A percentile compares a stretch with the other conserved stretches of the same genome.
Evolutionary conservation across 2,113 vertebrate genomes (phyloP).

Genomic region (Alectura lathami): DNA sequence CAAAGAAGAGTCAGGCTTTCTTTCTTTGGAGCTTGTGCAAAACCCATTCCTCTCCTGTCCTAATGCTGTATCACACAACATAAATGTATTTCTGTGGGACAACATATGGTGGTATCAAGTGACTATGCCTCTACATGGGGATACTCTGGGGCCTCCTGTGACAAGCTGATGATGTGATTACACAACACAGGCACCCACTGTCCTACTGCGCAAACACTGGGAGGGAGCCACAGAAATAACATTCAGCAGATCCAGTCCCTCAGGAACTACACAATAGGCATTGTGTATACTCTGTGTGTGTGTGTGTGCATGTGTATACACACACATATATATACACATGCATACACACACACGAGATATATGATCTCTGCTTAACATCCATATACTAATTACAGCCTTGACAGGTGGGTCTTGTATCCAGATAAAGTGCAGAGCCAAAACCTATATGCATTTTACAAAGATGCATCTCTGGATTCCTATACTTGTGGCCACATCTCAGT

Average conservation of each 20-base stretch:
- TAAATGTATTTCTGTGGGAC: background rate
- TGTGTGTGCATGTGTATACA: background rate
- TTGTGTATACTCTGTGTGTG: background rate
- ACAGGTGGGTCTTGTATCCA: background rate
- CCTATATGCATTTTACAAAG: background rate
- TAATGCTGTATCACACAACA: background rate
- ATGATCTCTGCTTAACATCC: background rate
- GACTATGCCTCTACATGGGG: background rate
- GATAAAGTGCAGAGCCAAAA: background rate
- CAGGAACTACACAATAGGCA: background rate
- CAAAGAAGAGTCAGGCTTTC: background rate
- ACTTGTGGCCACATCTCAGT: background rate
- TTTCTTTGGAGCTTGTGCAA: background rate
- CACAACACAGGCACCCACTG: background rate
- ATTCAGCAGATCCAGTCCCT: background rate
- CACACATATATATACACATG: background rate
- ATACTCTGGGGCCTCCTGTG: background rate
- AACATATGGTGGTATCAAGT: background rate
- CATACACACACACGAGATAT: background rate
- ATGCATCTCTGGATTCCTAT: fast-evolving
- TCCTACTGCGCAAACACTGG: background rate
- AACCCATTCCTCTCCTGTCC: background rate
- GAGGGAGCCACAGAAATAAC: background rate
- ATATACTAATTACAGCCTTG: constrained; percentile 34
- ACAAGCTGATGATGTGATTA: background rate